Evolutionary conservation across 64 coral and sea anemone species (phyloP).

Genomic region (Catalaphyllia jardinei): DNA sequence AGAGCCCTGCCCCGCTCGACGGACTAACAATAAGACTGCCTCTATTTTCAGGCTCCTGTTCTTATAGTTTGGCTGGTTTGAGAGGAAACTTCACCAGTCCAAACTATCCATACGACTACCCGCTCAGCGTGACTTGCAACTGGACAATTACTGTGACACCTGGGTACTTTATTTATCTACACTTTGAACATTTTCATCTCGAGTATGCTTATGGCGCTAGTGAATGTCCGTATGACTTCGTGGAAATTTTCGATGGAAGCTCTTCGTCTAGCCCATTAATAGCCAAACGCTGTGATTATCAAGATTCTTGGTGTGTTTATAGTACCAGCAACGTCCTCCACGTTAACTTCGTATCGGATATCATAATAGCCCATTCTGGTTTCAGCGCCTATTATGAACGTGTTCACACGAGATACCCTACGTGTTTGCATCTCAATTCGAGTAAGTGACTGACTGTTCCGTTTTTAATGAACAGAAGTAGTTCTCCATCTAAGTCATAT

Average conservation of each 20-base stretch:
- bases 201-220: not conserved
- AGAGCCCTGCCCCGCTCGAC: no score
- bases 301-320: not conserved
- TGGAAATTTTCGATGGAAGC: not conserved
- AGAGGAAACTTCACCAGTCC: not conserved
- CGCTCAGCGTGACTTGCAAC: not conserved
- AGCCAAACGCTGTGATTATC: not conserved
- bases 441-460: not conserved
- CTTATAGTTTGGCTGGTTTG: not conserved
- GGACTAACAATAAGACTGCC: no score
- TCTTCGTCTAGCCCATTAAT: not conserved
- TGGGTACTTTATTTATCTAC: not conserved
- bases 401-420: not conserved
- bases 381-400: not conserved
- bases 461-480: no score
- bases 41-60: not conserved
- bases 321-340: not conserved
- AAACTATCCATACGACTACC: not conserved
- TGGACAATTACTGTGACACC: constrained; percentile 4
- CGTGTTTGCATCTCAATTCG: not conserved
- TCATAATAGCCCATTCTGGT: not conserved
- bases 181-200: not conserved
- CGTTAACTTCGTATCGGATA: not conserved
- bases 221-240: not conserved
- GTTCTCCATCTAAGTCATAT: no score